phyloP scores from a whole-genome alignment of 2,797 vertebrate genomes.

The Dendrocincla tyrannina region DNA sequence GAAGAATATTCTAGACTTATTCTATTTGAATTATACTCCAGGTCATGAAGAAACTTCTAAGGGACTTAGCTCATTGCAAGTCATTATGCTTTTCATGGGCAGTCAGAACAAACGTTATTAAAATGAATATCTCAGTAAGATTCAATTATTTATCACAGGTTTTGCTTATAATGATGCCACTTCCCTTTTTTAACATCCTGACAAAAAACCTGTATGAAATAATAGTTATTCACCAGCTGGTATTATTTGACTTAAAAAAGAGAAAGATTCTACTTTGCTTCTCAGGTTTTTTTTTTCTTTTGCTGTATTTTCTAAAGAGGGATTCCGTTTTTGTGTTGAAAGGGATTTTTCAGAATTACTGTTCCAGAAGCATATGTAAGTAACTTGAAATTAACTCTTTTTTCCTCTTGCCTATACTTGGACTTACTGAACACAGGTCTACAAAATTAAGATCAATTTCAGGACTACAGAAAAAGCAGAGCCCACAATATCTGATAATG shows the following conservation, averaged over 20 bases:
- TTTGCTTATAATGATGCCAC: constrained; percentile 58
- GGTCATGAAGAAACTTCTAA: constrained; percentile 46
- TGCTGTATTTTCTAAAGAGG: not conserved
- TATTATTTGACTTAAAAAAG: constrained; percentile 1
- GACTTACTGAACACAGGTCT: not conserved
- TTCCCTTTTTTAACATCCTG: constrained; percentile 27
- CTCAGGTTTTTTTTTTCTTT: not conserved
- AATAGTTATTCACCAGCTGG: constrained; percentile 21
- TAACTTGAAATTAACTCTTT: not conserved
- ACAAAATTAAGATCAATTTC: not conserved
- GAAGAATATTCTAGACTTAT: constrained; percentile 44
- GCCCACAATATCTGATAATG: not conserved
- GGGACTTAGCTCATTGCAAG: constrained; percentile 25
- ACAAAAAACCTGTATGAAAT: constrained; percentile 43
- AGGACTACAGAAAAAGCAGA: not conserved
- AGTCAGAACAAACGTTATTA: constrained; percentile 61
- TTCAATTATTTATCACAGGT: constrained; percentile 66
- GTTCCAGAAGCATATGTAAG: not conserved
- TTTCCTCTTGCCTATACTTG: not conserved
- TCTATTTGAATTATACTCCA: constrained; percentile 34
- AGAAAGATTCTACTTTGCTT: constrained; percentile 1
- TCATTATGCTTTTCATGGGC: constrained; percentile 51
- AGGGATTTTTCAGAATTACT: not conserved
- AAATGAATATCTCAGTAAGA: constrained; percentile 59
- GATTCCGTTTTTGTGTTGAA: not conserved